Evolutionary conservation across 2,888 invertebrate species (phyloP), one percentile per base, ranked within the genome.

Genomic region (Nomada lathburiana): DNA sequence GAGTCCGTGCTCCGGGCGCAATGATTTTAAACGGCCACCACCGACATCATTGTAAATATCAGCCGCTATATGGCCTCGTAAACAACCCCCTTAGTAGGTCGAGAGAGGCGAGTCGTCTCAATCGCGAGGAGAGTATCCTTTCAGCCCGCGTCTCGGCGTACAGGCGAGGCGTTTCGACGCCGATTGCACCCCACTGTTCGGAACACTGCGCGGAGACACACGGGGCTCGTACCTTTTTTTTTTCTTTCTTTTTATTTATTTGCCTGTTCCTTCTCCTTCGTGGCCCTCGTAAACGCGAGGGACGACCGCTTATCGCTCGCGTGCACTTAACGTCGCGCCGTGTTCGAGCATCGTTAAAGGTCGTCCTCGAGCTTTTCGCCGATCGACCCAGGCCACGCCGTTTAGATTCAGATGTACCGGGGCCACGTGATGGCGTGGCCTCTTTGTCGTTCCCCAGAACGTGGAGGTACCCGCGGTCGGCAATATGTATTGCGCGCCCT

Each of bases 1-100:
- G 92, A 90, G 92, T 90, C 92, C 86, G 86, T 86, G 86, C 86
- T 87, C 80, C 86, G 86, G 86, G 85, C 84, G 86, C 88, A 88
- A 88, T 83, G 89, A 90, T 90, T 87, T 90, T 90, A 89, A 89
- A 86, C 85, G 88, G 85, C 83, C 88, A 79, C 84, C 84, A 81
- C 86, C 90, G 90, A 92, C 92, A 90, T 92, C 92, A 92, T 92
- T 92, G 92, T 92, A 92, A 92, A 92, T 92, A 92, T 92, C 92
- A 89, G 86, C 87, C 81, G 86, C 92, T 92, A 91, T 92, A 92
- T 90, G 91, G 91, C 90, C 92, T 92, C 92, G 89, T 92, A 92
- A 92, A 92, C 89, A 91, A 91, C 87, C 80, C 87, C 87, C 81
- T 86, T 88, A 87, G 87, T 90, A 89, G 90, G 90, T 88, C 86